Conservation (phyloP, 2,888 invertebrate genomes). For the Lasioglossum marginatum region DNA sequence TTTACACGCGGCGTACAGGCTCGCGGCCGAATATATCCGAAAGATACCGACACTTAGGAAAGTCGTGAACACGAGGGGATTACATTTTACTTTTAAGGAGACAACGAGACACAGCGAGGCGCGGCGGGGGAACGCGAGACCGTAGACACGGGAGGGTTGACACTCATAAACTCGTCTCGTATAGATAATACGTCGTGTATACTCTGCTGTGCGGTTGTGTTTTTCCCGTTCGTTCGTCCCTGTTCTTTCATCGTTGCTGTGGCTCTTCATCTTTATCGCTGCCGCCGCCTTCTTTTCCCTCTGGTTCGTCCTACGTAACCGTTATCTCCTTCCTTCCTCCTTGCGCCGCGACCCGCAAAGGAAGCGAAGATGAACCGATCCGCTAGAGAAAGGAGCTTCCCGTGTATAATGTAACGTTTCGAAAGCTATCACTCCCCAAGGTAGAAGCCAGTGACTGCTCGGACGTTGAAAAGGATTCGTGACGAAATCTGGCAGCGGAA, state of each 20-base stretch:
- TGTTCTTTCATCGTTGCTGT: slow-evolving; percentile 25
- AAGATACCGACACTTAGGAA: slow-evolving; percentile 24
- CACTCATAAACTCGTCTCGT: slow-evolving; percentile 45
- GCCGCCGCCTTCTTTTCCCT: neutral
- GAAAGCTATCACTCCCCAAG: slow-evolving; percentile 68
- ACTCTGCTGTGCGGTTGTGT: neutral
- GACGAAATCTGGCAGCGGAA: slow-evolving; percentile 25
- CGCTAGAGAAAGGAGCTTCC: slow-evolving; percentile 49
- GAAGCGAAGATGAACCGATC: slow-evolving; percentile 50
- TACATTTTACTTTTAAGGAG: slow-evolving; percentile 55
- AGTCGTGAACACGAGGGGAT: slow-evolving; percentile 22
- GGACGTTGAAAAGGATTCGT: slow-evolving; percentile 41
- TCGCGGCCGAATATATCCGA: neutral
- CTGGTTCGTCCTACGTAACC: slow-evolving; percentile 10
- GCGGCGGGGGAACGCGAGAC: slow-evolving; percentile 9
- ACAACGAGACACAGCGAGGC: slow-evolving; percentile 17
- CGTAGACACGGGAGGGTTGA: slow-evolving; percentile 32
- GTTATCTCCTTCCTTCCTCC: slow-evolving; percentile 1
- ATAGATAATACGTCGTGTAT: slow-evolving; percentile 40
- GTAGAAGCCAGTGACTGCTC: slow-evolving; percentile 47
- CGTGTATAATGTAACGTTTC: slow-evolving; percentile 65
- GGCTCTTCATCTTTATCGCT: slow-evolving; percentile 10
- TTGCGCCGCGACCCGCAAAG: slow-evolving; percentile 27
- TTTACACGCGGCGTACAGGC: neutral
- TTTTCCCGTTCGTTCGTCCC: neutral